Evolutionary conservation across 2,113 vertebrate species (phyloP).

Genomic region (Prolemur simus): DNA sequence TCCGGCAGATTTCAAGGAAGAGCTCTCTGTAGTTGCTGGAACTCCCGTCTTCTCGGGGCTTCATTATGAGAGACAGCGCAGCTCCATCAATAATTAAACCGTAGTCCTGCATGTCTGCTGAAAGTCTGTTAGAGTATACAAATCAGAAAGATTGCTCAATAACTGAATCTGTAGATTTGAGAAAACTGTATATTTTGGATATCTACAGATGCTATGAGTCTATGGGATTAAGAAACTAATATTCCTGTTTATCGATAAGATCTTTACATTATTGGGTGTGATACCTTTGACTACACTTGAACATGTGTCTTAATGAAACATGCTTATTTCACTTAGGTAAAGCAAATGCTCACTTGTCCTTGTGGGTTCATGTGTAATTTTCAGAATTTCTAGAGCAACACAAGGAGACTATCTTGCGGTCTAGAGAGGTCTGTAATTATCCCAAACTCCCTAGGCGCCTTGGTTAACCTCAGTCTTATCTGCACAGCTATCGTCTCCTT

Average conservation of each 20-base stretch:
- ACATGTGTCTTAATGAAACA: not conserved
- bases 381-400: not conserved
- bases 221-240: accelerated
- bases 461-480: not conserved
- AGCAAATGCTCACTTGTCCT: no score
- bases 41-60: slow-evolving; percentile 90
- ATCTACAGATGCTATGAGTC: no score
- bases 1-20: slow-evolving; percentile 97
- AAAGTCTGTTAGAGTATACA: slow-evolving; percentile 85
- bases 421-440: no score
- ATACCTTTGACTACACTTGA: not conserved
- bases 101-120: slow-evolving; percentile 92
- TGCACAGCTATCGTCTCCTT: not conserved
- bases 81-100: slow-evolving; percentile 98
- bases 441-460: accelerated
- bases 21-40: slow-evolving; percentile 94
- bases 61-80: slow-evolving; percentile 94
- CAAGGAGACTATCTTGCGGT: no score
- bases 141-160: not conserved
- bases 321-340: not conserved
- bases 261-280: accelerated
- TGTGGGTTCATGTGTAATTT: accelerated
- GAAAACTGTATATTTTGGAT: accelerated
- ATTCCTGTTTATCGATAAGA: accelerated
- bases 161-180: accelerated